A percentile compares a stretch with the other conserved stretches of the same genome.
Evolutionary conservation across 1,140 invertebrate genomes (phyloP).

Genomic region (Aethina tumida): DNA sequence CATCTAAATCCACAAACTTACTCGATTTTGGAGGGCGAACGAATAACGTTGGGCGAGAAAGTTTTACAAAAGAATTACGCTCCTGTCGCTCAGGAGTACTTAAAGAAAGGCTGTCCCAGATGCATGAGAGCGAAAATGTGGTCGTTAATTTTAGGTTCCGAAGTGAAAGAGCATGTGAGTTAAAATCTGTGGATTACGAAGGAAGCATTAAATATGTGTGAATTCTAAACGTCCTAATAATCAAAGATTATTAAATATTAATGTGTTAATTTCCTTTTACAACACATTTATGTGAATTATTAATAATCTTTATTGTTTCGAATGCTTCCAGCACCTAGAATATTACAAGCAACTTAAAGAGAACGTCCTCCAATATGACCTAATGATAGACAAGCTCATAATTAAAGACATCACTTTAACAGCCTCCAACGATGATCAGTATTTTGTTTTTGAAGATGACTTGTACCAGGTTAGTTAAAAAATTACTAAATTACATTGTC

Average conservation of each 20-base stretch:
- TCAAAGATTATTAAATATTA: not conserved
- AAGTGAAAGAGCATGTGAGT: slow-evolving; percentile 41
- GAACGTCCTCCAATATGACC: slow-evolving; percentile 77
- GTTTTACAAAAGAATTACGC: slow-evolving; percentile 58
- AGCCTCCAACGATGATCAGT: slow-evolving; percentile 94
- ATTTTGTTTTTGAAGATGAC: slow-evolving; percentile 96
- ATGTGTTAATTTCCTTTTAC: too few relatives aligned
- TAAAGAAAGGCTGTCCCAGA: slow-evolving; percentile 76
- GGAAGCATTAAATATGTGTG: not conserved
- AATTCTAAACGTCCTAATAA: not conserved
- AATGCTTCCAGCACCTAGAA: slow-evolving; percentile 66
- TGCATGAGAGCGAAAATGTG: slow-evolving; percentile 67
- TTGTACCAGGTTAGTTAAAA: slow-evolving; percentile 67
- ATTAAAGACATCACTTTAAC: slow-evolving; percentile 94
- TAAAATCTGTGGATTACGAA: not conserved
- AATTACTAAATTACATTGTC: not conserved
- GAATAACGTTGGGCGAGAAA: slow-evolving; percentile 54
- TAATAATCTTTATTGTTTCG: too few relatives aligned
- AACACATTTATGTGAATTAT: too few relatives aligned
- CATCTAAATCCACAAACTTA: slow-evolving; percentile 45
- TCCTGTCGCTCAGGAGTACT: slow-evolving; percentile 69
- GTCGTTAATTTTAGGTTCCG: slow-evolving; percentile 70
- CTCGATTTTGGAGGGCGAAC: slow-evolving; percentile 52
- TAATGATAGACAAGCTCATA: slow-evolving; percentile 87
- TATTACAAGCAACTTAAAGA: slow-evolving; percentile 78